Evolutionary conservation across 2,113 vertebrate genomes (phyloP), one percentile per base, ranked within the genome.

Genomic region (Prunella fulvescens): DNA sequence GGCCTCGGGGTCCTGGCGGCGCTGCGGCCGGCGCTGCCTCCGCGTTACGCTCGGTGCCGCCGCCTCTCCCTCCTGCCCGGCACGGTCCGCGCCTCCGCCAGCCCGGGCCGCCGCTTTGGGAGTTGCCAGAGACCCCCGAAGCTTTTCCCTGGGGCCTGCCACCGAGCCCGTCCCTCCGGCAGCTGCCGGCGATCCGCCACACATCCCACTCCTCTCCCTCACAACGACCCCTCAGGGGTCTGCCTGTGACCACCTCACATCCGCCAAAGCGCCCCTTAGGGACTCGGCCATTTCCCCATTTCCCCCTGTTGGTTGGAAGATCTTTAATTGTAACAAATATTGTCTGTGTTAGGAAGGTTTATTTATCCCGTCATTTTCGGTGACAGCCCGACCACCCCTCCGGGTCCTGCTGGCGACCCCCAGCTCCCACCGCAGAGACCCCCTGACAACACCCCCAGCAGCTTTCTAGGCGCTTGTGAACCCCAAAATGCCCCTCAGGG

Each of bases 1-100:
- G 98, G 97, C 94, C 97, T 95, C 66, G 88, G 93, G 77, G 64
- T 89, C 70, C 62, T 40, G 42, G 88, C 86, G 37, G 69, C 19
- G 69, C 91, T 70, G 81, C 81, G 66, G 94, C 90, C 64, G 65
- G 71, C 65, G 92, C 71, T 83, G 45, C 29, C 83, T 51, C 69
- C 64, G 44, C 66, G 53, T 39, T 56, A 42, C 73, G 31, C 37
- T 71, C 47, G 26, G 64, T 54, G 28, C 72, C 35, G 73, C 69
- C 40, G 50, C 61, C 67, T 74, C 67, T 74, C 56, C 58, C 57
- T 86, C 74, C 37, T 24, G 39, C 25, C 31, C 23, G 47, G n/a
- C 44, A 67, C 80, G 53, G 82, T 62, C 92, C 66, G 93, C 25
- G 51, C 33, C 19, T 42, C 81, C 37, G 19, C 67, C 11, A 37